A percentile compares a stretch with the other conserved stretches of the same genome.
Conservation (phyloP, 1,140 invertebrate species). For the Wiebesia pumilae region DNA sequence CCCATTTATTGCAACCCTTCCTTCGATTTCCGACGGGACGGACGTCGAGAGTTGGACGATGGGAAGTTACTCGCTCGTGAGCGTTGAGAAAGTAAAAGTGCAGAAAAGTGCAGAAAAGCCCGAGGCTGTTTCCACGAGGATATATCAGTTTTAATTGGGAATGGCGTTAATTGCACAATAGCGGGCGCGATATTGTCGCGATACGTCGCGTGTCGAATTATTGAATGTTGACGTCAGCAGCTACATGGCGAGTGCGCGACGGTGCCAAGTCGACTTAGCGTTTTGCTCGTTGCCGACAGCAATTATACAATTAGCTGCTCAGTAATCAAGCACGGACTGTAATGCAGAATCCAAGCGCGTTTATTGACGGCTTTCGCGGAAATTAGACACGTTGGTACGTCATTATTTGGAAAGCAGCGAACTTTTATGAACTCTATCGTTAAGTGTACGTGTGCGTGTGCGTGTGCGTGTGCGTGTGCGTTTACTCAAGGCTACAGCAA, state of each 20-base stretch:
- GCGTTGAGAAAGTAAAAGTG: too few relatives aligned
- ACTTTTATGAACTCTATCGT: background rate
- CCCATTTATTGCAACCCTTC: slow-evolving; percentile 5
- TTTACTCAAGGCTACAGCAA: background rate
- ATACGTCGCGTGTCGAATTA: slow-evolving; percentile 68
- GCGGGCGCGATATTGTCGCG: slow-evolving; percentile 59
- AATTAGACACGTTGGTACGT: slow-evolving; percentile 22
- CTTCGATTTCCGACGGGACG: background rate
- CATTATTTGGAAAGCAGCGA: background rate
- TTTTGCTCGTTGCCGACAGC: slow-evolving; percentile 58
- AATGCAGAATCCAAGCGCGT: slow-evolving; percentile 27
- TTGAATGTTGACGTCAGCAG: slow-evolving; percentile 67
- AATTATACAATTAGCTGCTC: slow-evolving; percentile 67
- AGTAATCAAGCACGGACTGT: slow-evolving; percentile 37
- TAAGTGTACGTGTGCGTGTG: too few relatives aligned
- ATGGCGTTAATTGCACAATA: slow-evolving; percentile 62
- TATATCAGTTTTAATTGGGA: slow-evolving; percentile 67
- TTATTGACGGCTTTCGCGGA: slow-evolving; percentile 36
- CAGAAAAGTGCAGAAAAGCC: background rate
- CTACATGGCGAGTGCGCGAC: background rate
- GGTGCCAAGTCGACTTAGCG: slow-evolving; percentile 49
- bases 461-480: too few relatives aligned
- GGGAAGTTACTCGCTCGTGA: background rate
- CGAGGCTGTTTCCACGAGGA: background rate
- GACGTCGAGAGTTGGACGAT: slow-evolving; percentile 13